These are phyloP conservation scores for Alligator sinensis DNA, from an alignment of 2,113 vertebrate genomes.

Conservation along the genomic window DNA sequence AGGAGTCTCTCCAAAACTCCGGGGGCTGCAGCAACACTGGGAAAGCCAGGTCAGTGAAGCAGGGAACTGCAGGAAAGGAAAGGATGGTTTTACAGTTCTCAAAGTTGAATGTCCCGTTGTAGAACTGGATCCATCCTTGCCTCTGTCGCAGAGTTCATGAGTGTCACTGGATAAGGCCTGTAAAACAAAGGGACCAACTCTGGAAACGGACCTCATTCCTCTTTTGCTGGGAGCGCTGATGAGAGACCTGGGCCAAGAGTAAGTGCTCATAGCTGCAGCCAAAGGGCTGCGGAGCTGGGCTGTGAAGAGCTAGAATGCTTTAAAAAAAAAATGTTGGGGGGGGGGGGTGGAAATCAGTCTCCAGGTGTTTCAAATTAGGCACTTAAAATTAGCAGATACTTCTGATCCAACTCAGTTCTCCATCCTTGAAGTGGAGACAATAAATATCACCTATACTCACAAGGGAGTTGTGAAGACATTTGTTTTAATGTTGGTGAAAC, in stretches of 20 bases:
- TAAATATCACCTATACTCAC: background rate
- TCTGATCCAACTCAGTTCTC: background rate
- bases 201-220: background rate
- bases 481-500: background rate
- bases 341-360: background rate
- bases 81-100: fast-evolving
- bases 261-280: background rate
- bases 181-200: background rate
- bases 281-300: background rate
- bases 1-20: background rate
- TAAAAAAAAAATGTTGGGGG: background rate
- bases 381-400: background rate
- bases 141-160: background rate
- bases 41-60: background rate
- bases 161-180: background rate
- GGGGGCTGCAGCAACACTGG: fast-evolving
- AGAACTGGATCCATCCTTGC: fast-evolving
- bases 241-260: background rate
- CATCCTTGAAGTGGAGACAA: background rate
- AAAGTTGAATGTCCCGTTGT: fast-evolving
- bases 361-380: background rate
- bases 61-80: fast-evolving
- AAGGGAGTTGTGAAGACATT: background rate
- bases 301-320: background rate
- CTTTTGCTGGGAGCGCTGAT: background rate